Conservation (phyloP, 1,140 invertebrate genomes). For the Aphelinus atriplicis region DNA sequence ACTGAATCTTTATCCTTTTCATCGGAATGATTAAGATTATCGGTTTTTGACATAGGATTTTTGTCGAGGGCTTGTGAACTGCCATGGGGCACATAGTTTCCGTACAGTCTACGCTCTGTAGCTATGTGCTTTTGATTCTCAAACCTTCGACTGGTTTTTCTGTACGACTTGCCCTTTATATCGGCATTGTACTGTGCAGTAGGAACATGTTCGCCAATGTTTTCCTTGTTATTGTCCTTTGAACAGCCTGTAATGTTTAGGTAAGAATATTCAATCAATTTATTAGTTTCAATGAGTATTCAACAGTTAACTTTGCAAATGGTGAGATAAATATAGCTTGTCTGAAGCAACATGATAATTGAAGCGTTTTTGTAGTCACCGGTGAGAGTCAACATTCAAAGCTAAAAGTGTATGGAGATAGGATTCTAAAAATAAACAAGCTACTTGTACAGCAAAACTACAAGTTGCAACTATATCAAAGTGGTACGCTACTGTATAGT, state of each 20-base stretch:
- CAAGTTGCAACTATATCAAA: too few relatives aligned
- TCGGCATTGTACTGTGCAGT: slow-evolving; percentile 35
- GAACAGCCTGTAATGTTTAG: slow-evolving; percentile 22
- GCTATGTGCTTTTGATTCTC: slow-evolving; percentile 34
- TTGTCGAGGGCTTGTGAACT: slow-evolving; percentile 30
- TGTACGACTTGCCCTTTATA: slow-evolving; percentile 44
- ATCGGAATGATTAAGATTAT: slow-evolving; percentile 23
- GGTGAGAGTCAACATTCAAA: too few relatives aligned
- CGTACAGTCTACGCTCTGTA: slow-evolving; percentile 38
- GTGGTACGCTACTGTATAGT: too few relatives aligned
- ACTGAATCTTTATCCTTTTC: slow-evolving; percentile 36
- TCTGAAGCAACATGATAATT: too few relatives aligned
- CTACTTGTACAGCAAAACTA: too few relatives aligned
- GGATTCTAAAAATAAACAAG: too few relatives aligned
- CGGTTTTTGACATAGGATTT: slow-evolving; percentile 14
- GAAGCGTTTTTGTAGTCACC: too few relatives aligned
- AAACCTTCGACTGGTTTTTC: slow-evolving; percentile 19
- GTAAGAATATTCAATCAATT: background rate
- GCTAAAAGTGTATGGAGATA: too few relatives aligned
- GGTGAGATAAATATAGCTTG: too few relatives aligned
- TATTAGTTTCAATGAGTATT: background rate
- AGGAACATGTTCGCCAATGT: slow-evolving; percentile 54
- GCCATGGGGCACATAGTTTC: slow-evolving; percentile 34
- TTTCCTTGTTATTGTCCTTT: slow-evolving; percentile 66
- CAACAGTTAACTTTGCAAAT: background rate